These are phyloP conservation scores for Rhinoraja longicauda DNA, from an alignment of 2,797 vertebrate species.

Conservation along the genomic window DNA sequence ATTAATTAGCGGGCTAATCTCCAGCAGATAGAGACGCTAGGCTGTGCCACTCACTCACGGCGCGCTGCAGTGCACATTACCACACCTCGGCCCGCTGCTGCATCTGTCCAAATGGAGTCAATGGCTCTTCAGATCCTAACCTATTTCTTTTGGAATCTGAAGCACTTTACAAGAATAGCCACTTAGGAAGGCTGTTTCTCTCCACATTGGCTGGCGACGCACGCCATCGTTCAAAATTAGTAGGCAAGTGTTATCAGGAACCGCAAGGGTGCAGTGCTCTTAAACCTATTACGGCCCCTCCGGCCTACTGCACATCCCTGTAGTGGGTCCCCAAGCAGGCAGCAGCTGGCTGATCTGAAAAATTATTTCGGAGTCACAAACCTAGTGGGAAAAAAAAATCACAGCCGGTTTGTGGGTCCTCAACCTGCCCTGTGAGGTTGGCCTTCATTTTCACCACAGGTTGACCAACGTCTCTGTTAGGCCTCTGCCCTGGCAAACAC, in stretches of 20 bases:
- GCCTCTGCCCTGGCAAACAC: neutral
- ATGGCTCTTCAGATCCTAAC: conserved; percentile 27
- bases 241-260: neutral
- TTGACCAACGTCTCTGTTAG: neutral
- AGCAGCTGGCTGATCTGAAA: neutral
- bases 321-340: neutral
- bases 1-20: conserved; percentile 35
- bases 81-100: neutral
- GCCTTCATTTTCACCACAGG: neutral
- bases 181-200: conserved; percentile 13
- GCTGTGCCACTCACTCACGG: neutral
- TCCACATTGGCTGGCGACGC: neutral
- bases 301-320: conserved; percentile 3
- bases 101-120: conserved; percentile 21
- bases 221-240: conserved; percentile 28
- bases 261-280: neutral
- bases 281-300: conserved; percentile 20
- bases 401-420: neutral
- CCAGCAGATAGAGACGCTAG: conserved; percentile 30
- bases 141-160: conserved; percentile 33
- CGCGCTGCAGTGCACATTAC: neutral
- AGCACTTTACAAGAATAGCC: conserved; percentile 31
- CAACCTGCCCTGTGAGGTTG: neutral
- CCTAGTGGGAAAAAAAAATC: neutral
- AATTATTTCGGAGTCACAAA: neutral